Base-by-base conservation (phyloP, 2,888 invertebrate genomes). In the Cryptocheilus praepositus region DNA sequence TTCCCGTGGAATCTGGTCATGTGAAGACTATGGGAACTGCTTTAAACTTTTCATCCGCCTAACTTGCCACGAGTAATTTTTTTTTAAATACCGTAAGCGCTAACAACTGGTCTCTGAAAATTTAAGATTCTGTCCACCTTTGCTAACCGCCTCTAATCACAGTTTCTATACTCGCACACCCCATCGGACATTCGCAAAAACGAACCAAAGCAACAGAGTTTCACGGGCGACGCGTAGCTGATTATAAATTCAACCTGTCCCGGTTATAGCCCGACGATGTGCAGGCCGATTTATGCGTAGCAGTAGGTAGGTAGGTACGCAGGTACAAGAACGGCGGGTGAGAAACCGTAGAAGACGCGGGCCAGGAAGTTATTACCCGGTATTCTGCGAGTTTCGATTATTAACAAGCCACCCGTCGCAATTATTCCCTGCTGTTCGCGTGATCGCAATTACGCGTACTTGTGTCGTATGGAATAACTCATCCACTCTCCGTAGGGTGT, bases 361-460 rank as follows among this genome's bases (percentile, higher is more conserved):
- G 7, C 36, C n/a, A 1, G n/a, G 19, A 5, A 19, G 4, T 49
- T 22, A 19, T 53, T 22, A 22, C 25, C 22, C 36, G 13, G 53
- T 15, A 19, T 7, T 15, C 22, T 13, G 19, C 21, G 53, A 21
- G 3, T 21, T 22, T 3, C 16, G 53, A 53, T 19, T 19, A 64
- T 70, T 69, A 70, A 68, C 64, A 64, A 62, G 46, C 22, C 36
- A n/a, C 21, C 19, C 45, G 25, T 36, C 57, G 55, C 53, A 55
- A 28, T 71, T 69, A 63, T 58, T 64, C 63, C 57, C 70, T 55
- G 58, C 25, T 57, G 49, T 49, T 67, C 56, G 54, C 59, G 60
- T 36, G 64, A 67, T 74, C 67, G 59, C 64, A 70, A 74, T 74
- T 73, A 63, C 54, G 58, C 60, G 60, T 73, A 49, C 18, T 49